Evolutionary conservation across 2,797 vertebrate species (phyloP), one percentile per base, ranked within the genome.

Genomic region (Aplochiton taeniatus): DNA sequence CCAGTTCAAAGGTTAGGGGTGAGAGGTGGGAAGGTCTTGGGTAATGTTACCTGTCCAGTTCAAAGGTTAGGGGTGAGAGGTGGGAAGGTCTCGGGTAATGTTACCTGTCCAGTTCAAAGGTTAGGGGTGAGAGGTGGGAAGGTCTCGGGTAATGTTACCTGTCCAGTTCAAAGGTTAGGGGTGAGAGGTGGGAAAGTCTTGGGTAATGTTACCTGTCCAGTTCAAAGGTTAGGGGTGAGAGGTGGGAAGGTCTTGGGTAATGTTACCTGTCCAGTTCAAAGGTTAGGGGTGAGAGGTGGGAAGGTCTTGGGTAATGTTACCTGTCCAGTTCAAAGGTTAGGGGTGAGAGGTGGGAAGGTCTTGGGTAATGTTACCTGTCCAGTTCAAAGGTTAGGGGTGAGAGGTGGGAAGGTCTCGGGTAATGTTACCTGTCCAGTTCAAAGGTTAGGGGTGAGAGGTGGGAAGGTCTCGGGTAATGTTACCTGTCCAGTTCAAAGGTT

Each of bases 371-470:
- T 10, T 63, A 83, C 81, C 81, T 83, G 81, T 3, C 80, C 81
- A 1, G 79, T 31, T 31, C 3, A 31, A 31, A 6, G 31, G 6
- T 31, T 31, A 31, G 31, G 6, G 31, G 31, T 31, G 2, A 31
- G 31, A 6, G 31, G n/a, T n/a, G n/a, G n/a, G n/a, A n/a, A n/a
- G n/a, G 31, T 31, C 31, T 3, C 6, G 31, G 31, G 31, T 31
- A 2, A 31, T 31, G 31, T 31, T 31, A 58, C 13, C 11, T 8
- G 9, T 13, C 18, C 44, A 56, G 61, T 18, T 79, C 71, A 20
- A 93, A 93, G 77, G 94, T 94, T 58, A 94, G 91, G 14, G 94
- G 93, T 77, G 91, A 94, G 78, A 94, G 11, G n/a, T n/a, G n/a
- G n/a, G n/a, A n/a, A n/a, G n/a, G 31, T 31, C 31, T 14, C 8